phyloP scores from a whole-genome alignment of 2,888 invertebrate genomes.

The Nomada flava region DNA sequence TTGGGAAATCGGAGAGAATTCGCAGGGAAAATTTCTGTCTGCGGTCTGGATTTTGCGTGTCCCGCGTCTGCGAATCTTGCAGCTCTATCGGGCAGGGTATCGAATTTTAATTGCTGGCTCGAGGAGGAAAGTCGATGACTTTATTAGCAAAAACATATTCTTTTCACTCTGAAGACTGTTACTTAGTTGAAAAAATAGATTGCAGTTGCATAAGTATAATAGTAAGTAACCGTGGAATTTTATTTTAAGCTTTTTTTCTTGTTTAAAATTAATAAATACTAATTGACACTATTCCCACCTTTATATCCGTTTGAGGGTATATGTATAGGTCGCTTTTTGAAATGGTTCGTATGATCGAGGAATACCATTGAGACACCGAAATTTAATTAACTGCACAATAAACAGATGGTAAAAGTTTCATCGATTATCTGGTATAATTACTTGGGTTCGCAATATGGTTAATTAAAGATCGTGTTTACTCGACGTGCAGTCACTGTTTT shows the following conservation, averaged over 20 bases:
- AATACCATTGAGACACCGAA: constrained; percentile 27
- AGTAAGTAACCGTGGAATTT: too few relatives aligned
- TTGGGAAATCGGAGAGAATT: constrained; percentile 63
- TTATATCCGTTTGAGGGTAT: too few relatives aligned
- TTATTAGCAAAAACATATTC: too few relatives aligned
- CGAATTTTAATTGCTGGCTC: not conserved
- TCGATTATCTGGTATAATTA: constrained; percentile 41
- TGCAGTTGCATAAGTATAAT: too few relatives aligned
- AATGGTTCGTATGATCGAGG: too few relatives aligned
- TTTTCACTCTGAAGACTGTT: too few relatives aligned
- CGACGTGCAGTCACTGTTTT: constrained; percentile 22
- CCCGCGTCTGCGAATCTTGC: constrained; percentile 49
- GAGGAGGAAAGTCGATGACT: not conserved
- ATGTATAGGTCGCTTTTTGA: too few relatives aligned
- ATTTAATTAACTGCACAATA: constrained; percentile 30
- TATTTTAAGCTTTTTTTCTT: too few relatives aligned
- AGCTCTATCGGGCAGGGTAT: constrained; percentile 8
- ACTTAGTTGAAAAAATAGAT: too few relatives aligned
- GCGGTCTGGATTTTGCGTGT: constrained; percentile 58
- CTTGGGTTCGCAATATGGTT: constrained; percentile 39
- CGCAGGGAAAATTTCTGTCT: constrained; percentile 61
- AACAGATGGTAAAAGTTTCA: constrained; percentile 39
- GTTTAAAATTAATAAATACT: too few relatives aligned
- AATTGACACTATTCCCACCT: too few relatives aligned
- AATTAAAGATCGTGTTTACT: constrained; percentile 45